Evolutionary conservation across 2,797 vertebrate genomes (phyloP).

Genomic region (Clarias laeviceps): DNA sequence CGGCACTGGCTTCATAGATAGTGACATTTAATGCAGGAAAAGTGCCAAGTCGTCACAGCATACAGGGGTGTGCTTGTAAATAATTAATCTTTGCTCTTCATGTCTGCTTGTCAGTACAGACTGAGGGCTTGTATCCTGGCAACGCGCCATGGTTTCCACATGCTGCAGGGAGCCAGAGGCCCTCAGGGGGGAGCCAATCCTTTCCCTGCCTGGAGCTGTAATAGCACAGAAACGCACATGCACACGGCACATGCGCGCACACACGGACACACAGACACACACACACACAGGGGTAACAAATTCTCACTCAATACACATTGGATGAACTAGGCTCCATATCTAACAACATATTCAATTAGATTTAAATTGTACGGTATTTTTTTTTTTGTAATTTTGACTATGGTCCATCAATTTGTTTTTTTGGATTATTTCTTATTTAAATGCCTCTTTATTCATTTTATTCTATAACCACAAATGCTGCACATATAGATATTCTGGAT

Average conservation of each 20-base stretch:
- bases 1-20: constrained; percentile 77
- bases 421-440: background rate
- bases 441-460: background rate
- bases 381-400: background rate
- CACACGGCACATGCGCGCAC: constrained; percentile 8
- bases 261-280: constrained; percentile 44
- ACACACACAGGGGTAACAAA: constrained; percentile 10
- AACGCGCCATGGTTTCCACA: constrained; percentile 83
- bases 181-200: constrained; percentile 86
- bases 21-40: constrained; percentile 84
- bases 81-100: constrained; percentile 90
- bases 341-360: background rate
- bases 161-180: constrained; percentile 81
- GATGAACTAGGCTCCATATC: background rate
- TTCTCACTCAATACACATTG: background rate
- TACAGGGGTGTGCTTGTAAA: constrained; percentile 88
- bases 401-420: background rate
- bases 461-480: background rate
- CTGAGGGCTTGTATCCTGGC: constrained; percentile 88
- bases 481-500: background rate
- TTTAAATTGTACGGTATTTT: background rate
- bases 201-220: constrained; percentile 76
- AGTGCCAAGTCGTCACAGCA: constrained; percentile 82
- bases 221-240: constrained; percentile 31
- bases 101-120: constrained; percentile 88